Base-by-base conservation (phyloP, 2,888 invertebrate species). In the Prenolepis imparis region DNA sequence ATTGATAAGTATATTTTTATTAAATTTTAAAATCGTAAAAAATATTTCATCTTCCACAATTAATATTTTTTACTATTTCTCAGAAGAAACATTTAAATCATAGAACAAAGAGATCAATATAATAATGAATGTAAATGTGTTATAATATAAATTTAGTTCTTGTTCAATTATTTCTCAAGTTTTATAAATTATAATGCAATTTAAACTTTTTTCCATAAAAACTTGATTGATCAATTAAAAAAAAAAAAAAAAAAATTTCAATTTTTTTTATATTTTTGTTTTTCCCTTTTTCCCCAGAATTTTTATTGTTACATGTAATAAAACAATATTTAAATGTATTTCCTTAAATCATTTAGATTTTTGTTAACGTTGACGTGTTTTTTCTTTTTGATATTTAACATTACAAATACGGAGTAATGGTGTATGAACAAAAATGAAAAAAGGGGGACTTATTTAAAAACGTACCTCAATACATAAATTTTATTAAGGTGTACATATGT, bases 381-480 rank as follows among this genome's bases (percentile, higher is more conserved):
- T 3, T 52, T 3, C 12, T 52, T 9, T 15, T 61, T 21, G 24
- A 61, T 48, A 66, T 66, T 73, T 36, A 55, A 59, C 28, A 57
- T 61, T 66, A 39, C 59, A 73, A 82, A 52, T 11, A 32, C 6
- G 48, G 73, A 82, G 59, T 67, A 67, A 21, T 73, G 82, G 63
- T 74, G 36, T 70, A 75, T 44, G 5, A 70, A 84, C 68, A 84
- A 75, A 89, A 90, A 87, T 87, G 75, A 84, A 87, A 89, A 91
- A 87, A 91, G 87, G 91, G 92, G 90, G 92, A 90, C 91, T 90
- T 92, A 92, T 93, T 94, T 94, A 93, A 93, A 94, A 94, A 94
- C 94, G 94, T 94, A 94, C 94, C 94, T 94, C 94, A 94, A 94
- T 94, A 94, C 94, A 94, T 94, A 94, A 94, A 92, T 94, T 94